Base-by-base conservation (phyloP, 30 jellyfish, hydroid and myxozoan species). In the Pseudorhiza aurosa region DNA sequence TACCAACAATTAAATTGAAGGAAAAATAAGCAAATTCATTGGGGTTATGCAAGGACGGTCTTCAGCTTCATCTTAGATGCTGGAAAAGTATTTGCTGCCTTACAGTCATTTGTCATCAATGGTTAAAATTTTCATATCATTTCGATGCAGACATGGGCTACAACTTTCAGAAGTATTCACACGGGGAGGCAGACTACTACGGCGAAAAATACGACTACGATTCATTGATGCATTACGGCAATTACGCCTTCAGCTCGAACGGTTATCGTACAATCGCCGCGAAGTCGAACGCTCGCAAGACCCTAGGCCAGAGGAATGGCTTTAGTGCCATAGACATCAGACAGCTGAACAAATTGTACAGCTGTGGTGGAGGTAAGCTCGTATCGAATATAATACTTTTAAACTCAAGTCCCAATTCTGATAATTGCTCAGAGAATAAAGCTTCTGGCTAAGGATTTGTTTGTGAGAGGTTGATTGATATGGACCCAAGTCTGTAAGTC, bases 121-220 rank as follows among this genome's bases (percentile, higher is more conserved):
- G n/a, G n/a, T n/a, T n/a, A n/a, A n/a, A n/a, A n/a, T n/a, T 42
- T 42, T 42, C 11, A 42, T 9, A 8, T 42, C 55, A 42, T 8
- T 9, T 17, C 17, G 55, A 42, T 42, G 55, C 49, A 24, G 77
- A 64, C 33, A 64, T 64, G 77, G 32, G 59, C 32, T 64, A 36
- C 65, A 69, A 82, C 63, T 82, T 82, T 60, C 65, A 40, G 46
- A 82, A 82, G 49, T 82, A 82, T 59, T 28, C 82, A 15, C 94
- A 82, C 35, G 94, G 94, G 11, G 72, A 68, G 45, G 94, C 94
- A 8, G 94, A 70, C 55, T 82, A 82, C 35, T 70, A 53, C 31
- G 87, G 87, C 43, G 87, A 82, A 44, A 39, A 37, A 5, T 82
- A 82, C 49, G 94, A 82, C 53, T 82, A 32, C 32, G 94, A 82